Conservation (phyloP, 2,888 invertebrate species). For the Lordiphosa andalusiaca region DNA sequence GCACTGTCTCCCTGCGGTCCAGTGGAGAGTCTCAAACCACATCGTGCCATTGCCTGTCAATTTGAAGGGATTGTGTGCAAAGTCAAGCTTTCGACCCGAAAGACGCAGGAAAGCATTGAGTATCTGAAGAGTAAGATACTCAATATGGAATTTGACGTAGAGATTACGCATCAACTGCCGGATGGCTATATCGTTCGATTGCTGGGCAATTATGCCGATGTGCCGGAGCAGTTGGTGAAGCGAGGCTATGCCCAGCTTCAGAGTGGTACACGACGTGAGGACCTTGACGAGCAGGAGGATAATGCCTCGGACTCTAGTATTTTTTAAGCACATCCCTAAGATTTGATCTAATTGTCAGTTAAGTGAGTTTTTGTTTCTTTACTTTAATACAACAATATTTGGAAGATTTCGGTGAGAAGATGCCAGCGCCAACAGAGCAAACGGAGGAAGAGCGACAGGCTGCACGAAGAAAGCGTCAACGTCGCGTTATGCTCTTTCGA, state of each 20-base stretch:
- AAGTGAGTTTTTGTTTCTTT: background rate
- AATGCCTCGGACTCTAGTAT: too few species aligned
- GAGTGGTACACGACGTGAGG: background rate
- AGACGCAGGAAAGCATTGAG: conserved; percentile 39
- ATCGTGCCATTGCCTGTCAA: conserved; percentile 68
- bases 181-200: conserved; percentile 42
- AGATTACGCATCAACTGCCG: conserved; percentile 20
- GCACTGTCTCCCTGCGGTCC: conserved; percentile 64
- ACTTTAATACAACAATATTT: background rate
- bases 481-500: too few species aligned
- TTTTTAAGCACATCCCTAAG: background rate
- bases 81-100: conserved; percentile 12
- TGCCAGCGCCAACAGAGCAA: background rate
- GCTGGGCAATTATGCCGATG: conserved; percentile 1
- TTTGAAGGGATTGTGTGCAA: conserved; percentile 45
- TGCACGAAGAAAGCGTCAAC: too few species aligned
- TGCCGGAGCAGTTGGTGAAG: conserved; percentile 29
- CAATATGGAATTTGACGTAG: conserved; percentile 40
- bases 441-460: background rate
- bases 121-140: conserved; percentile 42
- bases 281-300: background rate
- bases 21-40: conserved; percentile 60
- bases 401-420: background rate
- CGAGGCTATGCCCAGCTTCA: conserved; percentile 34
- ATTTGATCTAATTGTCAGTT: background rate